Base-by-base conservation (phyloP, 2,113 vertebrate species). In the Hiodon tergisus region DNA sequence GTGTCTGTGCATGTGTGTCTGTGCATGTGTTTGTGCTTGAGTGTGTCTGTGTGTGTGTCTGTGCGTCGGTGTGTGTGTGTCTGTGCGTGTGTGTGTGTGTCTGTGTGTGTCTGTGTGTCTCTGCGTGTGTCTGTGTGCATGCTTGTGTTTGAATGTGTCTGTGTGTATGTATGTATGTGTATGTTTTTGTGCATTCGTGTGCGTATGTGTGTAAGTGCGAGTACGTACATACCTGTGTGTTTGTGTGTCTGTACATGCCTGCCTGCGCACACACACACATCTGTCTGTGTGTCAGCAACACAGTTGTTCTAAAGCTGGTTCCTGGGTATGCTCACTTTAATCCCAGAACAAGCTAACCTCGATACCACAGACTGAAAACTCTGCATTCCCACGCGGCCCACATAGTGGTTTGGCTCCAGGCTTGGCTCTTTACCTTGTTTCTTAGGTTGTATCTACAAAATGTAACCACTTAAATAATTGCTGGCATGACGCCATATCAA, bases 291-390 rank as follows among this genome's bases (percentile, higher is more conserved):
- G 85, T 83, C 83, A 70, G 16, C 78, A 66, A 66, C 74, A 9
- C 81, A 83, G 81, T 88, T 86, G 79, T 67, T 77, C 85, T 84
- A 86, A 85, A 91, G 86, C 88, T 90, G 90, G 83, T 83, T 84
- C 80, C 70, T 66, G 82, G 80, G 84, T 87, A 86, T 78, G 79
- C 79, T 69, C 86, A 86, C 80, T 85, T 85, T 90, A 85, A 86
- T 85, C 86, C 83, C 85, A 85, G 85, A 83, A 87, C 81, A 83
- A 81, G 83, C 88, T 89, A 88, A 90, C 89, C 89, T 86, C 82
- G 81, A 88, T 87, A 86, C 76, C 74, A 10, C 82, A 75, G 46
- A 61, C 86, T 87, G 87, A 88, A 90, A 89, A 89, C 89, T 84
- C 86, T 89, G 81, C 81, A 86, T 79, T 87, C 88, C 86, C 87